phyloP scores from a whole-genome alignment of 2,888 invertebrate species.

The Dasypogon diadema region DNA sequence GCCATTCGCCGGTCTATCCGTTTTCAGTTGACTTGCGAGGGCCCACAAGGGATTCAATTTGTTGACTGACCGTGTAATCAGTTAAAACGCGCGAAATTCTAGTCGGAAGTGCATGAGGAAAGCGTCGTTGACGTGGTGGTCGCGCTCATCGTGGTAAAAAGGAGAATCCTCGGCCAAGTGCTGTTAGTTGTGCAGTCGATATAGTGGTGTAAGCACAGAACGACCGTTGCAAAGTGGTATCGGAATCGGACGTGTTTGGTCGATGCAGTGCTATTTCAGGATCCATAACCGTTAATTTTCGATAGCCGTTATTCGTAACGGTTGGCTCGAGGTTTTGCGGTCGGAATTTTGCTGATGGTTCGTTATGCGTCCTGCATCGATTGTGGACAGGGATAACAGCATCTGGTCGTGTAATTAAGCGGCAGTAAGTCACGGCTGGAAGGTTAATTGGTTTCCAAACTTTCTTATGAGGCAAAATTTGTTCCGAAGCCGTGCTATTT shows the following conservation, averaged over 20 bases:
- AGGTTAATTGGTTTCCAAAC: not conserved
- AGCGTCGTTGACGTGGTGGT: not conserved
- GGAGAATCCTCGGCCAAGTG: not conserved
- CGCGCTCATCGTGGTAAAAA: not conserved
- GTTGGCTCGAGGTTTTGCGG: constrained; percentile 2
- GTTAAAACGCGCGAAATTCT: constrained; percentile 14
- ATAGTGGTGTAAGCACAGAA: constrained; percentile 3
- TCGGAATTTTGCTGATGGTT: not conserved
- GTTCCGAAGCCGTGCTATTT: not conserved
- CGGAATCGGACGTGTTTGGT: not conserved
- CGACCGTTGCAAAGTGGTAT: not conserved
- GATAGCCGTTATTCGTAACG: not conserved
- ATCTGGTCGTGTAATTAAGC: not conserved
- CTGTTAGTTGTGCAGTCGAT: constrained; percentile 24
- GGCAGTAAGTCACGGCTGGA: not conserved
- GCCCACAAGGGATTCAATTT: constrained; percentile 25
- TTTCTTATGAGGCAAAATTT: not conserved
- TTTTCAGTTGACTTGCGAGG: constrained; percentile 25
- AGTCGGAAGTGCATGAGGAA: constrained; percentile 25
- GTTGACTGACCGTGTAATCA: constrained; percentile 18
- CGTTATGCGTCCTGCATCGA: not conserved
- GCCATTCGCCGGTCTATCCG: constrained; percentile 19
- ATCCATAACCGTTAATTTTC: not conserved
- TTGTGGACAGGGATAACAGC: not conserved
- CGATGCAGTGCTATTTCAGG: constrained; percentile 1